A percentile compares a stretch with the other conserved stretches of the same genome.
Evolutionary conservation across 2,113 vertebrate genomes (phyloP).

Genomic region (Dromaius novaehollandiae): DNA sequence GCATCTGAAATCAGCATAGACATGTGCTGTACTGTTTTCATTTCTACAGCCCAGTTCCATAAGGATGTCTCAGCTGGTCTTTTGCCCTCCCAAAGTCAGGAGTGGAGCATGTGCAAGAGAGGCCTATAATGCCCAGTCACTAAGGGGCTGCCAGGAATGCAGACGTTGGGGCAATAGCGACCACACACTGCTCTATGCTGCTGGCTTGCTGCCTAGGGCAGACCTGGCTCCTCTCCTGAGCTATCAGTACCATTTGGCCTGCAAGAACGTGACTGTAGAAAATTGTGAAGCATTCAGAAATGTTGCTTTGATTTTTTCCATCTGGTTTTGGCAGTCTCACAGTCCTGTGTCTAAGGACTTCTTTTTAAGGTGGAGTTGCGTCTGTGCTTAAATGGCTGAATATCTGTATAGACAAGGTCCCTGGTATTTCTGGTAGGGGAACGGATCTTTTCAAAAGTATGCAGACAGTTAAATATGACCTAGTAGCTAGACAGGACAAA

Average conservation of each 20-base stretch:
- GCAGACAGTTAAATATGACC: neutral
- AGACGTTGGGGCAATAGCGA: fast-evolving
- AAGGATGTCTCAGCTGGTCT: neutral
- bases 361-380: neutral
- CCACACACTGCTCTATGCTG: neutral
- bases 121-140: neutral
- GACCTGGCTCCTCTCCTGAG: neutral
- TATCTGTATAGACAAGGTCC: neutral
- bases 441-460: neutral
- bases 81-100: neutral
- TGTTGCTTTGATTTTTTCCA: neutral
- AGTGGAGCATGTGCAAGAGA: neutral
- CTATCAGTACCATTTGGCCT: neutral
- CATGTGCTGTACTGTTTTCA: neutral
- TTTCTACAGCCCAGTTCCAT: neutral
- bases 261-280: neutral
- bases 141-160: fast-evolving
- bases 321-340: neutral
- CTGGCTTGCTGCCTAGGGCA: neutral
- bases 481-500: neutral
- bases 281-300: neutral
- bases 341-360: neutral
- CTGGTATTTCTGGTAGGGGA: neutral
- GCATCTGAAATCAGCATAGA: neutral
- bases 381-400: neutral